phyloP scores from a whole-genome alignment of 2,113 vertebrate species.

The Hypanus sabinus region DNA sequence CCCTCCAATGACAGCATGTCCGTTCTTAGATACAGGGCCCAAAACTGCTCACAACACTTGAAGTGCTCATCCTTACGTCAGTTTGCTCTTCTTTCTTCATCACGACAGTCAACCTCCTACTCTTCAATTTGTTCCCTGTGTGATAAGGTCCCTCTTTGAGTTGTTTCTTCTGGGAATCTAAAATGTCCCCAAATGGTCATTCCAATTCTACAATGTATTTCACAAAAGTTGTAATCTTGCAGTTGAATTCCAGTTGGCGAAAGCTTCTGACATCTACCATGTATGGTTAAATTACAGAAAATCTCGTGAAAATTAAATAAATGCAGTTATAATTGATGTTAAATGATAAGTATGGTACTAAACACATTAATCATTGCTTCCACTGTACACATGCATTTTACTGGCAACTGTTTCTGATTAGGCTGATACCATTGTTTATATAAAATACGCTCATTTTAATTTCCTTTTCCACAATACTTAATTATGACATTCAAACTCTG shows the following conservation, averaged over 20 bases:
- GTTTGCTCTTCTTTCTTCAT: neutral
- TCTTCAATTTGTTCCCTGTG: neutral
- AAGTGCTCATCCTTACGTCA: neutral
- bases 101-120: neutral
- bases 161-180: neutral
- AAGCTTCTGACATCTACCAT: neutral
- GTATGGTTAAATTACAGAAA: neutral
- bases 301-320: neutral
- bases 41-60: too few species aligned
- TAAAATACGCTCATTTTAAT: constrained; percentile 20
- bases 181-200: neutral
- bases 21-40: too few species aligned
- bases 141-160: neutral
- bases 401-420: neutral
- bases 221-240: neutral
- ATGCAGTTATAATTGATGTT: neutral
- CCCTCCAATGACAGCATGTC: too few species aligned
- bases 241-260: neutral
- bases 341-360: constrained; percentile 9
- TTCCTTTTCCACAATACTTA: constrained; percentile 15
- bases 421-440: neutral
- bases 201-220: neutral
- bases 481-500: constrained; percentile 2
- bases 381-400: neutral
- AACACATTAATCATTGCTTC: constrained; percentile 15